These are phyloP conservation scores for Mythimna ferrago DNA, from an alignment of 2,888 invertebrate species.

Conservation along the genomic window DNA sequence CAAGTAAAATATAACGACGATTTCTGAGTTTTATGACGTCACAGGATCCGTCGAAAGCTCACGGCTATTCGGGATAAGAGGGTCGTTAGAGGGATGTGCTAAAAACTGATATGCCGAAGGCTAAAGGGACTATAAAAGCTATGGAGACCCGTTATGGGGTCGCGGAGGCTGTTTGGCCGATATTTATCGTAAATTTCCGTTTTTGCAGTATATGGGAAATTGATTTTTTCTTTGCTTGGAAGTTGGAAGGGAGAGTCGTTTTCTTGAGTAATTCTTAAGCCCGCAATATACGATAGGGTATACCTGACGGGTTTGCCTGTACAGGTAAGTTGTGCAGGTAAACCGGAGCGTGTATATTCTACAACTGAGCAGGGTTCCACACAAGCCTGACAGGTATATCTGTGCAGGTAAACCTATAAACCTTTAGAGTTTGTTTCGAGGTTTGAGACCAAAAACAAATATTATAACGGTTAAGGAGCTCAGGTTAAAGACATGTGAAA, in stretches of 20 bases:
- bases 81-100: constrained; percentile 72
- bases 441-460: neutral
- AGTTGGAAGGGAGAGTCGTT: neutral
- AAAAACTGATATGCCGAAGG: constrained; percentile 72
- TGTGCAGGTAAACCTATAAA: too few species aligned
- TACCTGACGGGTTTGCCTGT: too few species aligned
- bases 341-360: too few species aligned
- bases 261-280: neutral
- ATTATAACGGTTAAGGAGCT: neutral
- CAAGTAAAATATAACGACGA: constrained; percentile 55
- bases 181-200: constrained; percentile 48
- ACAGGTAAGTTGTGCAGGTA: too few species aligned
- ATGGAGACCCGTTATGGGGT: constrained; percentile 46
- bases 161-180: constrained; percentile 47
- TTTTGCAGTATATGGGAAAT: constrained; percentile 30
- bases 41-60: constrained; percentile 68
- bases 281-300: too few species aligned
- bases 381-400: too few species aligned
- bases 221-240: constrained; percentile 19
- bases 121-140: constrained; percentile 49
- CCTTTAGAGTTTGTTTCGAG: neutral
- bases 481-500: too few species aligned
- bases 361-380: too few species aligned
- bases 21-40: constrained; percentile 74
- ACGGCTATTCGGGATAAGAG: constrained; percentile 74